Conservation (phyloP, 2,113 vertebrate genomes). For the Percina caprodes region DNA sequence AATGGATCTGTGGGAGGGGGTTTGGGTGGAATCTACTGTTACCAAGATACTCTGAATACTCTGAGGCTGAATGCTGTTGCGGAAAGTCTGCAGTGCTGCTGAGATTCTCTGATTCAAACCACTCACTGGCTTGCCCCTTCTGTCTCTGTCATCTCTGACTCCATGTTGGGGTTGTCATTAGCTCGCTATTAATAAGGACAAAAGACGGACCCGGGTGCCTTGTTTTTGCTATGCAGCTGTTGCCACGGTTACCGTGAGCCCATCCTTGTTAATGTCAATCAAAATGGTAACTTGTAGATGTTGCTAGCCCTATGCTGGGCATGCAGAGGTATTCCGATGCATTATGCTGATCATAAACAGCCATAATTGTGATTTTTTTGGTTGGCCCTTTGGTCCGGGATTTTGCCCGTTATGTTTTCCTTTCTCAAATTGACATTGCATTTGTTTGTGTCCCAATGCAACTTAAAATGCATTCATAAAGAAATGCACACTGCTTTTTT, state of each 20-base stretch:
- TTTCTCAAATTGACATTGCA: constrained; percentile 43
- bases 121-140: constrained; percentile 6
- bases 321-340: constrained; percentile 14
- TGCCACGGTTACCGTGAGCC: constrained; percentile 48
- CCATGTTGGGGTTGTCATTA: constrained; percentile 34
- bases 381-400: background rate
- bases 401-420: constrained; percentile 36
- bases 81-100: constrained; percentile 33
- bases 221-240: constrained; percentile 34
- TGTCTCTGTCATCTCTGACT: constrained; percentile 34
- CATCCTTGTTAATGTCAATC: constrained; percentile 30
- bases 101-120: constrained; percentile 15
- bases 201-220: background rate
- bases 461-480: constrained; percentile 61
- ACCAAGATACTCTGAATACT: constrained; percentile 33
- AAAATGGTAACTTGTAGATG: constrained; percentile 56
- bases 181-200: constrained; percentile 41
- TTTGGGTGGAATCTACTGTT: constrained; percentile 21
- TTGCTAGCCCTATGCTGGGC: constrained; percentile 24
- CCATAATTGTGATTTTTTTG: constrained; percentile 63
- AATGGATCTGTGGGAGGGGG: constrained; percentile 40
- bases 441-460: constrained; percentile 61
- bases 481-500: background rate
- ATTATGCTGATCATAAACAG: constrained; percentile 67
- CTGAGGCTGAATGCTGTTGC: constrained; percentile 27